These are phyloP conservation scores for Euwallacea similis DNA, from an alignment of 1,140 invertebrate species.

Conservation along the genomic window DNA sequence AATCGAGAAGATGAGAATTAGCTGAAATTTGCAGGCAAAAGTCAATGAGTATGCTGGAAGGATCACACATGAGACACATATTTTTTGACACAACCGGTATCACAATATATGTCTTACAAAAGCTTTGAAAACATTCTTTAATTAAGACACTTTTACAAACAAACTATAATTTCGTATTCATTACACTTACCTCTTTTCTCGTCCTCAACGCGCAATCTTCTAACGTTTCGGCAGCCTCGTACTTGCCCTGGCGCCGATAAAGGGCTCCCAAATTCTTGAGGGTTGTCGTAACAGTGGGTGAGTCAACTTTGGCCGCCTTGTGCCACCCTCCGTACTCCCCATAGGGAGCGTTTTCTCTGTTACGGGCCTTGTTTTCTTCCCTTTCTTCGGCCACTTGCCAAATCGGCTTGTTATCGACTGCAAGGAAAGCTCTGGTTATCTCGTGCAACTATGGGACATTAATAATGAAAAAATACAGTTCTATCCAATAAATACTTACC, in stretches of 20 bases:
- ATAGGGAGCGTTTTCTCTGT: slow-evolving; percentile 88
- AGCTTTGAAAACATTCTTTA: too few species aligned
- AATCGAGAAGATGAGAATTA: too few species aligned
- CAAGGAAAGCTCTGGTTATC: slow-evolving; percentile 8
- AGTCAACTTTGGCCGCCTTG: slow-evolving; percentile 98
- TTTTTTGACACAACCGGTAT: too few species aligned
- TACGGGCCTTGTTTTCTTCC: slow-evolving; percentile 91
- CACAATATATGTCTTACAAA: too few species aligned
- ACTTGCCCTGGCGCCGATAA: slow-evolving; percentile 96
- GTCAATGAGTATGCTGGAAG: too few species aligned
- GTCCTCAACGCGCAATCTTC: slow-evolving; percentile 96
- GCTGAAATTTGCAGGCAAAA: too few species aligned
- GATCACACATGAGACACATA: too few species aligned
- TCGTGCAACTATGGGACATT: not conserved
- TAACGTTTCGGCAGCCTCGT: slow-evolving; percentile 97
- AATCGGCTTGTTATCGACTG: slow-evolving; percentile 97
- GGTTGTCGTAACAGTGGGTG: slow-evolving; percentile 95
- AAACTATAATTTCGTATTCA: too few species aligned
- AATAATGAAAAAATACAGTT: not conserved
- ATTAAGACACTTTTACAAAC: too few species aligned
- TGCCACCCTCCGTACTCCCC: slow-evolving; percentile 97
- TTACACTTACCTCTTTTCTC: slow-evolving; percentile 78
- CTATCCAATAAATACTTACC: not conserved
- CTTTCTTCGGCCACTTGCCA: slow-evolving; percentile 99
- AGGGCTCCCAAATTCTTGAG: slow-evolving; percentile 96